These are phyloP conservation scores for Corythaeola cristata DNA, from an alignment of 2,113 vertebrate species.

Conservation along the genomic window DNA sequence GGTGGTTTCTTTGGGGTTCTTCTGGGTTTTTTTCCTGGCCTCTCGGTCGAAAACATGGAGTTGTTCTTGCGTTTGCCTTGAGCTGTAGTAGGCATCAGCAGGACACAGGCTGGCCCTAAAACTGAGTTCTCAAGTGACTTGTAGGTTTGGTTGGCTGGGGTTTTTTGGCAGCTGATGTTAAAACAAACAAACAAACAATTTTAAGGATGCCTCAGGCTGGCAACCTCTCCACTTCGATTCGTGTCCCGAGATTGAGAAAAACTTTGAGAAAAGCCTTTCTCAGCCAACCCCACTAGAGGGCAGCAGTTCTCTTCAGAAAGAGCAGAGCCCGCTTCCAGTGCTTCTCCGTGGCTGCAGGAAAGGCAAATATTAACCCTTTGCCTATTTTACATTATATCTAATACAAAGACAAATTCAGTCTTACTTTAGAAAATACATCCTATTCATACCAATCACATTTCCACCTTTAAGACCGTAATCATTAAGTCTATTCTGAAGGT, in stretches of 20 bases:
- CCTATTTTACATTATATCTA: rapidly evolving
- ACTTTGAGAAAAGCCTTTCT: background rate
- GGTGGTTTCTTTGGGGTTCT: background rate
- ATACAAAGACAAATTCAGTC: rapidly evolving
- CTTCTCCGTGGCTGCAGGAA: background rate
- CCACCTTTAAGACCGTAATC: background rate
- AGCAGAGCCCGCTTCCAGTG: background rate
- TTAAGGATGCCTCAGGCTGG: rapidly evolving
- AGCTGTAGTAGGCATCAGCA: background rate
- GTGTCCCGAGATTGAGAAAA: background rate
- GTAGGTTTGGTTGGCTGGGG: background rate
- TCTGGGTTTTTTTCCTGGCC: background rate
- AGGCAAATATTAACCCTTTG: background rate
- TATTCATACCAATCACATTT: background rate
- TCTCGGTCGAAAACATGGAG: background rate
- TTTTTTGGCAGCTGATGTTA: background rate
- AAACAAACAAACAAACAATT: background rate
- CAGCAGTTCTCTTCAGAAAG: slow-evolving; percentile 28
- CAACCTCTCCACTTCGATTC: background rate
- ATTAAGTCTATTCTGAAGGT: background rate
- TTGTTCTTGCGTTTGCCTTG: background rate
- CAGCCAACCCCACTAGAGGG: slow-evolving; percentile 46
- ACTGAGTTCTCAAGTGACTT: background rate
- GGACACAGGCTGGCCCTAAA: background rate
- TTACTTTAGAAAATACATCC: background rate